Evolutionary conservation across 2,888 invertebrate genomes (phyloP), one percentile per base, ranked within the genome.

Genomic region (Dolichopus griseipennis): DNA sequence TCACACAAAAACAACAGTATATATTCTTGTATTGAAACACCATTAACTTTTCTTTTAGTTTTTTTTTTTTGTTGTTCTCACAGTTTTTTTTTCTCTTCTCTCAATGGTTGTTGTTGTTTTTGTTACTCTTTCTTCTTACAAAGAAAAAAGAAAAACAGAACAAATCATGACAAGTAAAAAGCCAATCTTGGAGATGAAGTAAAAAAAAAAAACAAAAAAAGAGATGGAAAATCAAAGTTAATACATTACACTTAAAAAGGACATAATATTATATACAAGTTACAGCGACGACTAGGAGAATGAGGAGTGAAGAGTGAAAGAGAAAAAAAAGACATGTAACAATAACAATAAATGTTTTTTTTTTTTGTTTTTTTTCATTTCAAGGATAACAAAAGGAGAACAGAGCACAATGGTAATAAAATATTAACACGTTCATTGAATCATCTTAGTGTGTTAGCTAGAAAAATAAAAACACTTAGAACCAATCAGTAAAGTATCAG

Each of bases 141-240:
- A 6, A 52, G 6, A 52, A 12, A 18, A 52, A 4, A 41, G 8
- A 15, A 41, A 41, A 41, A 41, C 41, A 2, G 18, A 52, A 52
- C 52, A 52, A 52, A 52, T 52, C 52, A 52, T 52, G 52, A 52
- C 52, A 52, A 52, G 52, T 52, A 52, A 52, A 52, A 52, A 52
- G 52, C 52, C 52, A 52, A 52, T 52, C 52, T 52, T 52, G 18
- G 9, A 52, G 18, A 52, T 52, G 52, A 52, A 52, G 18, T 18
- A n/a, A 52, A n/a, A 18, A 52, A 52, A n/a, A 15, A 52, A 18
- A 15, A 52, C 1, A 52, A 52, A 1, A 52, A 52, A n/a, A 18
- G 6, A 52, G 18, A 52, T 12, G 15, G 15, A 52, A 52, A 52
- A 52, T 52, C 52, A 52, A 52, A 52, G 52, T 52, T 52, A 52